Percentiles rank a stretch among this genome's conserved stretches.
phyloP scores from a whole-genome alignment of 1,140 invertebrate genomes.

The Bradynema listronoti region DNA sequence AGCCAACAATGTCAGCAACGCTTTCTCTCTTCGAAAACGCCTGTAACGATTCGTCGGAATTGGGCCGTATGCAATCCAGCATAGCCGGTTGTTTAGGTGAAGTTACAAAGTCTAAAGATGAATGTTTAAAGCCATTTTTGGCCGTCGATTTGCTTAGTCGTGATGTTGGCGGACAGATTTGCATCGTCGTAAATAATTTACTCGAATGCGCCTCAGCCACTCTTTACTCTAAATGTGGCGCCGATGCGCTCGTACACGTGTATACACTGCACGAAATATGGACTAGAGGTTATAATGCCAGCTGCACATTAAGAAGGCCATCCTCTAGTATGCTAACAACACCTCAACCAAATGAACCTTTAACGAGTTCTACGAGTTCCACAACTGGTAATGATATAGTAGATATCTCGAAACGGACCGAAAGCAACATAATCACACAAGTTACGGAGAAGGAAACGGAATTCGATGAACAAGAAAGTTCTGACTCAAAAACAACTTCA shows the following conservation, averaged over 20 bases:
- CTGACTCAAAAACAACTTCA: too few species aligned
- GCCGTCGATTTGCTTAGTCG: constrained; percentile 40
- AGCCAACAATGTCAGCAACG: constrained; percentile 46
- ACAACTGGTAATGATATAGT: too few species aligned
- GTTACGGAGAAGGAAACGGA: too few species aligned
- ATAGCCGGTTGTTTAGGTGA: constrained; percentile 38
- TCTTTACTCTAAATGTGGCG: constrained; percentile 39
- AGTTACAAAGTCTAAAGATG: constrained; percentile 25
- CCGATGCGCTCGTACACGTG: constrained; percentile 51
- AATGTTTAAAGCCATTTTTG: constrained; percentile 37
- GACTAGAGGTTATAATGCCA: constrained; percentile 20
- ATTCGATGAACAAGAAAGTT: too few species aligned
- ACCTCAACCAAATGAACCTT: too few species aligned
- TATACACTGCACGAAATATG: constrained; percentile 49
- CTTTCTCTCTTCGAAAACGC: constrained; percentile 9
- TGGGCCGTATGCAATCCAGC: constrained; percentile 29
- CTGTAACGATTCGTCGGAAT: constrained; percentile 15
- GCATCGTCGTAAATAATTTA: constrained; percentile 35
- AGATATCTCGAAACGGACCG: too few species aligned
- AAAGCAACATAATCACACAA: too few species aligned
- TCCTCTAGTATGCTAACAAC: too few species aligned
- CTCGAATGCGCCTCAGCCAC: constrained; percentile 34
- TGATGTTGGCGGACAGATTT: constrained; percentile 34
- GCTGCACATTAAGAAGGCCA: constrained; percentile 1
- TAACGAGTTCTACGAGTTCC: too few species aligned